Evolutionary conservation across 1,140 invertebrate genomes (phyloP).

Genomic region (Akabosia matsudoensis): DNA sequence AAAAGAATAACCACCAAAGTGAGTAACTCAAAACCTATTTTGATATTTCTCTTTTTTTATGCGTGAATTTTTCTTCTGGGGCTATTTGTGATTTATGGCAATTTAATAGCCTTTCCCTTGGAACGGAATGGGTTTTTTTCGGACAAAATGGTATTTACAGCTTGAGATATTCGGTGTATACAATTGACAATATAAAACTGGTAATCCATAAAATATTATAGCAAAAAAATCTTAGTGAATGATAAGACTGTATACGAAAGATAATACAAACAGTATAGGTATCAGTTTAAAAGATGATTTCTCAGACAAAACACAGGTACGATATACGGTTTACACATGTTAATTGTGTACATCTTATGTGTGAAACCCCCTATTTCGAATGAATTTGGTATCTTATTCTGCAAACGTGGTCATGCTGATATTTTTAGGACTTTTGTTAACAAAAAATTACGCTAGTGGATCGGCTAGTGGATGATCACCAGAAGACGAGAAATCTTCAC

Average conservation of each 20-base stretch:
- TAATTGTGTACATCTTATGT: too few species aligned
- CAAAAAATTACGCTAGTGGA: slow-evolving; percentile 37
- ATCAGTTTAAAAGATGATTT: background rate
- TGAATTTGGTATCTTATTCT: background rate
- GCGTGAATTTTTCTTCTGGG: too few species aligned
- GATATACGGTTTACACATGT: slow-evolving; percentile 3
- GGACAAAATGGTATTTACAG: too few species aligned
- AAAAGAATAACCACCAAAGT: too few species aligned
- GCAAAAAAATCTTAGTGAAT: background rate
- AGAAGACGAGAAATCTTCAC: slow-evolving; percentile 45
- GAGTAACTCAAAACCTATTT: too few species aligned
- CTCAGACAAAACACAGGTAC: slow-evolving; percentile 11
- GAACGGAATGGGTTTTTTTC: too few species aligned
- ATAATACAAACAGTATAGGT: background rate
- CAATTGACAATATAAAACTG: too few species aligned
- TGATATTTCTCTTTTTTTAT: too few species aligned
- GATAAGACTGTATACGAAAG: background rate
- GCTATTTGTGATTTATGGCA: too few species aligned
- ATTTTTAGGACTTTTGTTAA: background rate
- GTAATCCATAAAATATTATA: background rate
- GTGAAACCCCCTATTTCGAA: background rate
- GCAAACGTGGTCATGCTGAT: background rate
- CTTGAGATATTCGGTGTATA: too few species aligned
- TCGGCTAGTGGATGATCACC: slow-evolving; percentile 46
- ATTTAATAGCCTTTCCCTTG: too few species aligned